phyloP scores from a whole-genome alignment of 64 coral and sea anemone species.

The Dendrophyllia cribrosa region DNA sequence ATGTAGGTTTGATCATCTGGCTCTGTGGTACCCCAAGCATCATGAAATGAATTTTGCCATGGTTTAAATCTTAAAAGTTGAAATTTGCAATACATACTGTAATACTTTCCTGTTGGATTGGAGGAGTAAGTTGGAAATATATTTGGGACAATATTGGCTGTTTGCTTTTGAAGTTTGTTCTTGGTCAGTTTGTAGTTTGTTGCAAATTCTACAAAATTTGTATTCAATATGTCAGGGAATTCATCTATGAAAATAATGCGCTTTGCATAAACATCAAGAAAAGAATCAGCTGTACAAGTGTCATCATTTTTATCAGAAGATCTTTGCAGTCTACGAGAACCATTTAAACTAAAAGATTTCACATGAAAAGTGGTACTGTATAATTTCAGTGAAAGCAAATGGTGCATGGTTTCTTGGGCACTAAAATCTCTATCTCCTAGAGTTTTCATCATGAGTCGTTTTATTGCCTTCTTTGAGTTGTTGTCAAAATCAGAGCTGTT shows the following conservation, averaged over 20 bases:
- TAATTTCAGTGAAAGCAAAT: constrained; percentile 51
- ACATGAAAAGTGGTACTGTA: constrained; percentile 53
- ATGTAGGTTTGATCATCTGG: not conserved
- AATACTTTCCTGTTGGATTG: not conserved
- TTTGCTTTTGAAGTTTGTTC: constrained; percentile 1
- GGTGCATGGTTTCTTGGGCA: constrained; percentile 73
- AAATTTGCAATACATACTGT: no score
- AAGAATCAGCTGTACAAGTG: constrained; percentile 31
- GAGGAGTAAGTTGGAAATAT: constrained; percentile 11
- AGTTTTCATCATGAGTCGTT: constrained; percentile 58
- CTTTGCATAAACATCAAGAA: constrained; percentile 60
- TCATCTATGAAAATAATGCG: constrained; percentile 15
- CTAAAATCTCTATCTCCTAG: constrained; percentile 57
- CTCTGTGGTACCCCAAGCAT: not conserved
- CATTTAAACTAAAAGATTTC: constrained; percentile 49
- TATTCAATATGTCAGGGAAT: constrained; percentile 40
- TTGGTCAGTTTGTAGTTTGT: constrained; percentile 37
- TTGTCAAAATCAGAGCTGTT: not conserved
- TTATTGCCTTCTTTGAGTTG: not conserved
- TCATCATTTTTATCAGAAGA: not conserved
- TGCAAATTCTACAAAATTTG: constrained; percentile 55
- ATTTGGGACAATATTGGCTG: constrained; percentile 9
- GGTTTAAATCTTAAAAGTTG: no score
- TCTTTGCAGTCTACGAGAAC: constrained; percentile 37
- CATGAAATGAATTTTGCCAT: not conserved